A percentile compares a stretch with the other conserved stretches of the same genome.
Conservation (phyloP, 2,113 vertebrate genomes). For the Bubo blakistoni region DNA sequence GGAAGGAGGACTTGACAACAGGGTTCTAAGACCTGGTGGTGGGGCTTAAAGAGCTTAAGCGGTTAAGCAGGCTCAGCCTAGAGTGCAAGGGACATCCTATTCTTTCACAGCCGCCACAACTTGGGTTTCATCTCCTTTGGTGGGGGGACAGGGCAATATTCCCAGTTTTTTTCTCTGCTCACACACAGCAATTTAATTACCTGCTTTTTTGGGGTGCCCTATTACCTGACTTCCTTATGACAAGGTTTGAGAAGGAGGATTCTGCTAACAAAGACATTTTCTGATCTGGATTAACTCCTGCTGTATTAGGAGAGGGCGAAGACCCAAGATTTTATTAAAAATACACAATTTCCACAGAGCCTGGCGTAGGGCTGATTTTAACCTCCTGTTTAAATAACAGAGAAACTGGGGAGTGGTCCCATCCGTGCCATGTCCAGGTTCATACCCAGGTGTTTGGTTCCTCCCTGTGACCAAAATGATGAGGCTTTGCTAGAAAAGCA, state of each 20-base stretch:
- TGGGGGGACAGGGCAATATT: neutral
- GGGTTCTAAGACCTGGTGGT: neutral
- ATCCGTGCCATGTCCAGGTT: neutral
- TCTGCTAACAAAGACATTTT: neutral
- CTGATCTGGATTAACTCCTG: neutral
- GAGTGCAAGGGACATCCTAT: neutral
- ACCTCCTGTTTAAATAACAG: neutral
- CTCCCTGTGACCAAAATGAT: neutral
- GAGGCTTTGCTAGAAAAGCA: neutral
- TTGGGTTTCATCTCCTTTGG: neutral
- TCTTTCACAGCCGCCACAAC: neutral
- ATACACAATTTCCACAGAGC: neutral
- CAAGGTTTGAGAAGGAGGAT: neutral
- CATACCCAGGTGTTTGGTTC: neutral
- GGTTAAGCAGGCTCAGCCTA: conserved; percentile 28
- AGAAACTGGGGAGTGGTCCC: neutral
- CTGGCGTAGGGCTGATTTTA: neutral
- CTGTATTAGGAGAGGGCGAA: neutral
- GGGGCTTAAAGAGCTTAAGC: neutral
- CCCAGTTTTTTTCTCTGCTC: rapidly evolving
- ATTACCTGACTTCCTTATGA: neutral
- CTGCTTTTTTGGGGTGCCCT: neutral
- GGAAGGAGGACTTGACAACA: neutral
- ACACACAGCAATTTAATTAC: rapidly evolving
- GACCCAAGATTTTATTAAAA: neutral